These are phyloP conservation scores for Gnatocerus cornutus DNA, from an alignment of 2,888 invertebrate genomes.

Conservation along the genomic window DNA sequence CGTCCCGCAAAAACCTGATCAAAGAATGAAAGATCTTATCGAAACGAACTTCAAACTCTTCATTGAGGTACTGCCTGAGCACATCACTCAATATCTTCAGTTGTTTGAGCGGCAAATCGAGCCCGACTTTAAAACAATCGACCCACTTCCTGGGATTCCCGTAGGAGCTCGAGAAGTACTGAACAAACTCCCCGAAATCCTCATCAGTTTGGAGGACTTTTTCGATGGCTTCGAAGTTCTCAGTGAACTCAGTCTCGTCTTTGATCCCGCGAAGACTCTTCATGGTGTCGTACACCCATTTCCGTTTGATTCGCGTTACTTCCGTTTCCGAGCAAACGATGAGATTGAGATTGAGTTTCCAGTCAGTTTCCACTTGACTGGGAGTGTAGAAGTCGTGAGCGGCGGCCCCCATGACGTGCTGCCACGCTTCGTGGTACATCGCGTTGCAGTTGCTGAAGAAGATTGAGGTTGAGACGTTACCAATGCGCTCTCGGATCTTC, in stretches of 20 bases:
- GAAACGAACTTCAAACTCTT: conserved; percentile 34
- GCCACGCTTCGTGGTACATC: conserved; percentile 43
- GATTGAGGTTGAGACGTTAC: conserved; percentile 18
- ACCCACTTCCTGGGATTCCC: conserved; percentile 42
- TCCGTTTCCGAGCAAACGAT: conserved; percentile 29
- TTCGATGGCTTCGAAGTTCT: conserved; percentile 42
- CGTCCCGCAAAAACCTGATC: conserved; percentile 40
- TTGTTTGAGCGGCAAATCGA: conserved; percentile 15
- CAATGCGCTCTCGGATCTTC: conserved; percentile 37
- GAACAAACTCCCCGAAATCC: conserved; percentile 41
- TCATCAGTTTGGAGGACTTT: conserved; percentile 31
- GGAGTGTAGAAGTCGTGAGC: conserved; percentile 32
- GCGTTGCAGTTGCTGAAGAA: conserved; percentile 36
- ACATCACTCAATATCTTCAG: conserved; percentile 29
- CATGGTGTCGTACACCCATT: conserved; percentile 41
- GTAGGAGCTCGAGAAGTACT: conserved; percentile 28
- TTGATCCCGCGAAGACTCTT: conserved; percentile 24
- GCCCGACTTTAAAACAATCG: conserved; percentile 23
- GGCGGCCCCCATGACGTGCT: conserved; percentile 37
- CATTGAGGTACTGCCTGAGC: conserved; percentile 30
- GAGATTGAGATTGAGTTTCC: conserved; percentile 44
- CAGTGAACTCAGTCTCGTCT: conserved; percentile 42
- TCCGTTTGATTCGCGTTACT: conserved; percentile 38
- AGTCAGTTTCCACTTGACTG: conserved; percentile 32
- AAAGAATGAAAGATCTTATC: conserved; percentile 46